Evolutionary conservation across 2,797 vertebrate genomes (phyloP).

Genomic region (Myotis vivesi): DNA sequence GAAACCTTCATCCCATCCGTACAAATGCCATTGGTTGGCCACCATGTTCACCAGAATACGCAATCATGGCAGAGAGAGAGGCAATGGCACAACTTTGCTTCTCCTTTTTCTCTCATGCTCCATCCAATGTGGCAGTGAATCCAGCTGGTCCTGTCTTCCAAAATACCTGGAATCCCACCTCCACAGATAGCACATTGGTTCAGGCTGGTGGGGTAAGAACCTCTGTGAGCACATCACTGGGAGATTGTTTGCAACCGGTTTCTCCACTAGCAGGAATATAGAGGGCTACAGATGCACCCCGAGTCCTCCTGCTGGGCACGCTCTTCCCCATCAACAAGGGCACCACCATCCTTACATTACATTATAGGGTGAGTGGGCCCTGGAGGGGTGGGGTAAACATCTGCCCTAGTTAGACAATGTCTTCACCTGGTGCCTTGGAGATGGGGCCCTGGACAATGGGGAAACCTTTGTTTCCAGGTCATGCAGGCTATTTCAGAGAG

Average conservation of each 20-base stretch:
- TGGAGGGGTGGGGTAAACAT: neutral
- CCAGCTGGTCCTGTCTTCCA: neutral
- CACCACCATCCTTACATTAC: neutral
- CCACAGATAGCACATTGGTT: too few species aligned
- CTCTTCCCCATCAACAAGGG: conserved; percentile 55
- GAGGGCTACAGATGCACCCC: conserved; percentile 61
- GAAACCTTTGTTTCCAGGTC: neutral
- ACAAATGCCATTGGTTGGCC: neutral
- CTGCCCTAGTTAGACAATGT: neutral
- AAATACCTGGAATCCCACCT: neutral
- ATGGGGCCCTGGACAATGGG: neutral
- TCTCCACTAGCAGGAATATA: conserved; percentile 64
- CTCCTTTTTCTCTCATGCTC: neutral
- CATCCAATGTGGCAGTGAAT: fast-evolving
- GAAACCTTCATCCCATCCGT: neutral
- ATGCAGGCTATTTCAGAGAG: neutral
- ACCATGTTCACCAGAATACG: fast-evolving
- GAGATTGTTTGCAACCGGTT: conserved; percentile 60
- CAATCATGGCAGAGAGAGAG: neutral
- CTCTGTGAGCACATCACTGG: conserved; percentile 53
- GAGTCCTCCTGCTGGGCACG: conserved; percentile 59
- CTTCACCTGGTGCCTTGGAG: neutral
- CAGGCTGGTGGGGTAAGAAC: conserved; percentile 25
- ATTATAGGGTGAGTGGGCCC: neutral
- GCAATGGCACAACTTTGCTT: fast-evolving